Conservation (phyloP, 1,140 invertebrate genomes). For the Lanistes nyassanus region DNA sequence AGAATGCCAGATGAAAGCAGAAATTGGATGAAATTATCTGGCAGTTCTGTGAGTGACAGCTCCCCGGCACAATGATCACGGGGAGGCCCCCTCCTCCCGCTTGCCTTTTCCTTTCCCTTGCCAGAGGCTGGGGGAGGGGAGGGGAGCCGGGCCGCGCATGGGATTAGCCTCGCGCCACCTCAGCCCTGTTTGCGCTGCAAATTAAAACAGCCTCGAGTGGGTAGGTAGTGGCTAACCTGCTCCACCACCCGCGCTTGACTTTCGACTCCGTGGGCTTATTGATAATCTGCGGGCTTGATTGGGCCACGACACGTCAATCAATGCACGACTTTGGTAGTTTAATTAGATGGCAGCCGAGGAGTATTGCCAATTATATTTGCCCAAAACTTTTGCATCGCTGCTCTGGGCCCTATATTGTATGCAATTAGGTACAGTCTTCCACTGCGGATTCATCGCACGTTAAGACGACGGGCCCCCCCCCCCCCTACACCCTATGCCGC, state of each 20-base stretch:
- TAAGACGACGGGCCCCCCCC: too few relatives aligned
- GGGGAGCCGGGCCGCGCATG: neutral
- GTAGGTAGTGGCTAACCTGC: constrained; percentile 17
- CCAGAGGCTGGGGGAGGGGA: neutral
- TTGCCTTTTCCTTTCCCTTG: neutral
- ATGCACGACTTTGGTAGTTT: constrained; percentile 33
- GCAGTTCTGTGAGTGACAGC: constrained; percentile 19
- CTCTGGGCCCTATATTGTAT: constrained; percentile 22
- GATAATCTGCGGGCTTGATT: constrained; percentile 32
- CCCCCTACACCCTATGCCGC: too few relatives aligned
- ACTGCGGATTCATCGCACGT: too few relatives aligned
- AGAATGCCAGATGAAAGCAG: constrained; percentile 29
- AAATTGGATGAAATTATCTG: constrained; percentile 29
- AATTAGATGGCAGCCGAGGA: constrained; percentile 34
- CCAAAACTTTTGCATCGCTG: too few relatives aligned
- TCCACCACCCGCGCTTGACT: constrained; percentile 19
- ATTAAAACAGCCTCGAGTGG: constrained; percentile 25
- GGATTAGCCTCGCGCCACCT: neutral
- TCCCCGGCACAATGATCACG: constrained; percentile 8
- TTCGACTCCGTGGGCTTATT: constrained; percentile 27
- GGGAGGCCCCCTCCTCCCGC: neutral
- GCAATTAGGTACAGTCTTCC: constrained; percentile 24
- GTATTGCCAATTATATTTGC: constrained; percentile 34
- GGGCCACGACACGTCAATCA: constrained; percentile 29
- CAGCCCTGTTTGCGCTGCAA: constrained; percentile 21